These are phyloP conservation scores for Erpobdella octoculata DNA, from an alignment of 2,888 invertebrate species.

Conservation along the genomic window DNA sequence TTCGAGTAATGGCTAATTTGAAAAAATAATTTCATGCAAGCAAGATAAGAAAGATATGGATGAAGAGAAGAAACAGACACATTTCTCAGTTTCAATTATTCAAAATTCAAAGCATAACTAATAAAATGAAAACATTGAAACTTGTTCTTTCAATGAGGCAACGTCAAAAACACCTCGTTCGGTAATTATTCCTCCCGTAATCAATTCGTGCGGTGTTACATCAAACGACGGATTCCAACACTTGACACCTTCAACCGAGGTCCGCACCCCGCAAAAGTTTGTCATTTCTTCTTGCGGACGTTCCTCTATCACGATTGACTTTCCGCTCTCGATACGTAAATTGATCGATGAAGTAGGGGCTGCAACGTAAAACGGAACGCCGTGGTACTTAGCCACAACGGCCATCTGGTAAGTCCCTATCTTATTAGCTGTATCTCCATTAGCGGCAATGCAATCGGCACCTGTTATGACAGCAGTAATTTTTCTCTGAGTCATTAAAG, in stretches of 20 bases:
- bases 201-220: conserved; percentile 83
- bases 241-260: conserved; percentile 78
- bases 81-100: too few relatives aligned
- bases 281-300: conserved; percentile 85
- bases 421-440: conserved; percentile 98
- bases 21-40: too few relatives aligned
- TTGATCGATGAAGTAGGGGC: conserved; percentile 86
- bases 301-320: conserved; percentile 84
- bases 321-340: conserved; percentile 67
- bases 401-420: conserved; percentile 66
- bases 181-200: conserved; percentile 81
- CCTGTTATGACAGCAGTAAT: conserved; percentile 91
- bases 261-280: conserved; percentile 72
- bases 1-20: too few relatives aligned
- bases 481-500: conserved; percentile 72
- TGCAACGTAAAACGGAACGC: conserved; percentile 87
- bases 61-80: too few relatives aligned
- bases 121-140: too few relatives aligned
- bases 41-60: too few relatives aligned
- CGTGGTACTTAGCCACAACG: conserved; percentile 78
- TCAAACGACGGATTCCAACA: conserved; percentile 99
- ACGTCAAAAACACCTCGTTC: conserved; percentile 73
- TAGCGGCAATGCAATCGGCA: conserved; percentile 87
- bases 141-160: neutral
- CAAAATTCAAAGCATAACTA: too few relatives aligned